Evolutionary conservation across 2,888 invertebrate species (phyloP), one percentile per base, ranked within the genome.

Genomic region (Byasa hedistus): DNA sequence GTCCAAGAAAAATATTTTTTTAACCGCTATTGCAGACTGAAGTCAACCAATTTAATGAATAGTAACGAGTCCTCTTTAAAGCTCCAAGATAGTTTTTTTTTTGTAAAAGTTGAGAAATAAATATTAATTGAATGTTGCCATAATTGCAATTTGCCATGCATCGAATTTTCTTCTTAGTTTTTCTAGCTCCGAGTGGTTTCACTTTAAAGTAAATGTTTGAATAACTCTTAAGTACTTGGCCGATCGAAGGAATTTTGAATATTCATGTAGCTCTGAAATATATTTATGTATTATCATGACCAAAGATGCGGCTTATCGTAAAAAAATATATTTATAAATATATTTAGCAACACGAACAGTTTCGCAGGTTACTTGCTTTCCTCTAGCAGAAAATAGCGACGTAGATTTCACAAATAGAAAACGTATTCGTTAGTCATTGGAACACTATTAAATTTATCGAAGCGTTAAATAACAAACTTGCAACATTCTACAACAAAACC

Each of bases 101-200:
- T 21, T n/a, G n/a, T n/a, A n/a, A n/a, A 0, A 5, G 21, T 21
- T 21, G 19, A 21, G 52, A 52, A 52, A 52, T 52, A 52, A 52
- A 52, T 52, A 52, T 51, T 52, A 52, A 52, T 52, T 52, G 52
- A 52, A 52, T 21, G 52, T 52, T 52, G 52, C 52, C 21, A 52
- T 52, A 52, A 52, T 22, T 21, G n/a, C 22, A 21, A 52, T 52
- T 21, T 4, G 7, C 52, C 21, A 52, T 52, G 21, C 21, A 52
- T 52, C 52, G 52, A 52, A 52, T 52, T 52, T 52, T 21, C 12
- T 52, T 52, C 21, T n/a, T 51, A n/a, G 8, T 51, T 51, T 52
- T 52, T 21, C 21, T 52, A 52, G 10, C 52, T 5, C n/a, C 21
- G 19, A 52, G 52, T 52, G 52, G 19, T 8, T 52, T 52, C 10